Evolutionary conservation across 2,113 vertebrate genomes (phyloP), one percentile per base, ranked within the genome.

Genomic region (Monopterus albus): DNA sequence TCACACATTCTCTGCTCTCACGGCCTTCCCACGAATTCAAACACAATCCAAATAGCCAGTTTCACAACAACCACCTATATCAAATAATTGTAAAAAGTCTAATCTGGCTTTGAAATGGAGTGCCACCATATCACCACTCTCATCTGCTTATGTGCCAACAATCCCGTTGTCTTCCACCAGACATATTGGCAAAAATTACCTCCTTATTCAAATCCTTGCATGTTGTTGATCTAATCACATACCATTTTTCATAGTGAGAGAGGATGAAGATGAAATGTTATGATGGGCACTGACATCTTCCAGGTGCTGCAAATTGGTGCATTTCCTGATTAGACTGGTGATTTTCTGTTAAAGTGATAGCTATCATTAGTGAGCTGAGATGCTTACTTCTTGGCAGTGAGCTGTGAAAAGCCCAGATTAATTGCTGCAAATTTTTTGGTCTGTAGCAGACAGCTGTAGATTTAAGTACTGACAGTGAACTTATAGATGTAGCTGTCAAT

Each of bases 391-490:
- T 51, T 60, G 46, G 33, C 58, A 71, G 45, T 43, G n/a, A n/a
- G 43, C 5, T 38, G 9, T 21, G 36, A 71, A 66, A 50, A 40
- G 56, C 67, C 72, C 12, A 52, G 5, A 70, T 39, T 62, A 18
- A 74, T 67, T 67, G 49, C 65, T 62, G 50, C 5, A 82, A 64
- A 81, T 82, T 72, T 69, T 86, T 68, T 59, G 57, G 31, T 58
- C 65, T 79, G n/a, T 29, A 42, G 62, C 64, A 79, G 81, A 70
- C 76, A 70, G 64, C 60, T 80, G 72, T 46, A 64, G 56, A 70
- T 68, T 53, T 14, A 67, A 83, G 68, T 79, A 47, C 62, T 72
- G 52, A 51, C 17, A 9, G 40, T n/a, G n/a, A n/a, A n/a, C 40
- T 26, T 35, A 56, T 47, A 76, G 40, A 43, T 45, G 4, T 58